Base-by-base conservation (phyloP, 1,140 invertebrate genomes). In the Oncopodura yosiiana region DNA sequence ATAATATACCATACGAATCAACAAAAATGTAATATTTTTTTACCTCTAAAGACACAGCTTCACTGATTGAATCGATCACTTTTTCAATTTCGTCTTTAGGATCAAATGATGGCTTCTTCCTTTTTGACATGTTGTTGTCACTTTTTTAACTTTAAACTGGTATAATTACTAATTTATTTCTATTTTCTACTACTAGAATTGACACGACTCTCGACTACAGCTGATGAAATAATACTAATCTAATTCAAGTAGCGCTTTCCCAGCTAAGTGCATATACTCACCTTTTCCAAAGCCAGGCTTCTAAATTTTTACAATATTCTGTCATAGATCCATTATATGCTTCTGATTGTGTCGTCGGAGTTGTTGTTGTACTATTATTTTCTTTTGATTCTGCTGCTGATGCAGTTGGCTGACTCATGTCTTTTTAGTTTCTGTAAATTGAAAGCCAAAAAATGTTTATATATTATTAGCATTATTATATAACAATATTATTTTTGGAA, bases 231-330 rank as follows among this genome's bases (percentile, higher is more conserved):
- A n/a, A n/a, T n/a, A n/a, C n/a, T 34, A n/a, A 8, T 9, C n/a
- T 34, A 34, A 8, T 34, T 34, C 32, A n/a, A n/a, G n/a, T 9
- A 8, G 8, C 8, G 32, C 8, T 34, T n/a, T 9, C 32, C 8
- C 32, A n/a, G 32, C n/a, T 34, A 34, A 8, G n/a, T 34, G n/a
- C 8, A n/a, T 34, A n/a, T 9, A 34, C 32, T 34, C n/a, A 34
- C 32, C 32, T n/a, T 39, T 53, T 49, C 38, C 53, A 50, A 12
- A 64, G 38, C 62, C 62, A 64, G 19, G 26, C 39, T 42, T 64
- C 62, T 49, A 61, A 37, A 12, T 42, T 39, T 49, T 64, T 61
- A 32, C 62, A 64, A 30, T 64, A 64, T 14, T 52, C 62, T 8
- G 42, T 52, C 51, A 61, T 61, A 42, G 36, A 30, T 3, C 54